Percentiles rank a stretch among this genome's conserved stretches.
These are phyloP conservation scores for Megaleporinus macrocephalus DNA, from an alignment of 2,113 vertebrate species.

Conservation along the genomic window DNA sequence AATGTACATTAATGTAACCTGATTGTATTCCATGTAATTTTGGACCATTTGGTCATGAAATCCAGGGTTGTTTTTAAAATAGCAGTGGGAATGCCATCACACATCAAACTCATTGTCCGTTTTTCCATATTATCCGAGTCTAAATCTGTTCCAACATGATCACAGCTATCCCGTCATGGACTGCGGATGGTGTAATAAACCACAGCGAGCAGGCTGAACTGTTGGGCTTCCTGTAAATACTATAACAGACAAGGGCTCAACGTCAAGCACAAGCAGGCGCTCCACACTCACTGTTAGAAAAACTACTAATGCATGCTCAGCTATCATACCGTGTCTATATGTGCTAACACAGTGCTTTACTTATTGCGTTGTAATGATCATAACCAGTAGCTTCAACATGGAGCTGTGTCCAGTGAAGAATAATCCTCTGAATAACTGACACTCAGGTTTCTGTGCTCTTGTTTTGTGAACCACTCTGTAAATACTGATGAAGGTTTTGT, in stretches of 20 bases:
- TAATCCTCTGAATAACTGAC: not conserved
- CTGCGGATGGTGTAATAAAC: not conserved
- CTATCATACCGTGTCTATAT: not conserved
- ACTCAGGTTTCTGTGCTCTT: conserved; percentile 1
- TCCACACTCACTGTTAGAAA: not conserved
- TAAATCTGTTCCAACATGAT: too few relatives aligned
- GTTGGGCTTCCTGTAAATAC: conserved; percentile 25
- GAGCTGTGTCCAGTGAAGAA: not conserved
- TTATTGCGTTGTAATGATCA: not conserved
- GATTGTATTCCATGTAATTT: too few relatives aligned
- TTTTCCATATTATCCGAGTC: too few relatives aligned
- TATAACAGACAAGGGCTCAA: not conserved
- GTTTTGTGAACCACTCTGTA: conserved; percentile 5
- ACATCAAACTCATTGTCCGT: too few relatives aligned
- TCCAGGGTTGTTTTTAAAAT: too few relatives aligned
- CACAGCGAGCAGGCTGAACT: conserved; percentile 19
- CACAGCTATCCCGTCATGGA: not conserved
- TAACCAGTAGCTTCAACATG: not conserved
- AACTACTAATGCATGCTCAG: not conserved
- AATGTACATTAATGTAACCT: too few relatives aligned
- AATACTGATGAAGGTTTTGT: not conserved
- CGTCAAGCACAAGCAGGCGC: not conserved
- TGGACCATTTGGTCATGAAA: too few relatives aligned
- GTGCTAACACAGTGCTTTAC: not conserved
- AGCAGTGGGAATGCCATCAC: too few relatives aligned